Evolutionary conservation across 2,888 invertebrate species (phyloP).

Genomic region (Elmis aenea): DNA sequence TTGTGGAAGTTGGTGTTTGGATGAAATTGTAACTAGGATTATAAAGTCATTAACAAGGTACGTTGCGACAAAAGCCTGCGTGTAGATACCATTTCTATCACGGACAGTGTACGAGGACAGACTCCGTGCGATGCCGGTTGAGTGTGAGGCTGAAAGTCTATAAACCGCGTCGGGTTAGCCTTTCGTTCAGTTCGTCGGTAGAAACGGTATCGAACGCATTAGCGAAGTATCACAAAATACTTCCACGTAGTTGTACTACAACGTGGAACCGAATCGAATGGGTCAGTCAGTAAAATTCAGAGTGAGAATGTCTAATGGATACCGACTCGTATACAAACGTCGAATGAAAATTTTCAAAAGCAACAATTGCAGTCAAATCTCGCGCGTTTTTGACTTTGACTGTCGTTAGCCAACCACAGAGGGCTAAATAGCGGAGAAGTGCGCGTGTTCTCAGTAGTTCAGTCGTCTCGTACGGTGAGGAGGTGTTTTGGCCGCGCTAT

Average conservation of each 20-base stretch:
- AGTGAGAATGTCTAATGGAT: constrained; percentile 14
- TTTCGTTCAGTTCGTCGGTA: constrained; percentile 2
- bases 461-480: constrained; percentile 7
- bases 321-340: constrained; percentile 14
- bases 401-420: constrained; percentile 12
- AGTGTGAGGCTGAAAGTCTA: background rate
- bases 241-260: constrained; percentile 1
- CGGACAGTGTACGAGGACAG: too few relatives aligned
- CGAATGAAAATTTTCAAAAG: constrained; percentile 12
- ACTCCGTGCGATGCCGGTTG: too few relatives aligned
- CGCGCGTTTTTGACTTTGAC: constrained; percentile 13
- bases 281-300: constrained; percentile 10
- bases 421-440: constrained; percentile 6
- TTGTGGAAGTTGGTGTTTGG: too few relatives aligned
- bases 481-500: constrained; percentile 12
- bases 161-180: constrained; percentile 4
- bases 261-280: constrained; percentile 10
- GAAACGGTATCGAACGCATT: background rate
- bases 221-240: background rate
- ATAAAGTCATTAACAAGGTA: too few relatives aligned
- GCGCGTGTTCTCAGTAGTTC: constrained; percentile 16
- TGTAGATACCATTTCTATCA: too few relatives aligned
- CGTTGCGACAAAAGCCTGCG: too few relatives aligned
- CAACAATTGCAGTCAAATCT: too few relatives aligned
- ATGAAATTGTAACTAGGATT: too few relatives aligned